A percentile compares a stretch with the other conserved stretches of the same genome.
These are phyloP conservation scores for Cordilura impudica DNA, from an alignment of 2,888 invertebrate genomes.

Conservation along the genomic window DNA sequence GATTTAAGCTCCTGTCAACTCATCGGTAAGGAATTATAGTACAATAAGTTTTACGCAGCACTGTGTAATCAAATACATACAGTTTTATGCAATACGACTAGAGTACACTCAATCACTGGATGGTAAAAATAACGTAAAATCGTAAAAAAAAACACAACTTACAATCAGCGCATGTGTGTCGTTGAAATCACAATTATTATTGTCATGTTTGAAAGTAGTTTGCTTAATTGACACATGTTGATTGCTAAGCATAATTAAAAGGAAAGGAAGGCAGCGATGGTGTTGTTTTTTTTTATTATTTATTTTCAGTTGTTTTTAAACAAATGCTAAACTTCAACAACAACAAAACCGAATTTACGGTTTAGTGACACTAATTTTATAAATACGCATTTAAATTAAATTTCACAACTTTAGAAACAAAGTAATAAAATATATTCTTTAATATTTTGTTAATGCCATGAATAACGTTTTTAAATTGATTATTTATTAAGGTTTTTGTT, in stretches of 20 bases:
- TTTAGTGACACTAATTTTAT: not conserved
- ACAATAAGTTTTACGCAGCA: too few relatives aligned
- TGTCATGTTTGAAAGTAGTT: slow-evolving; percentile 45
- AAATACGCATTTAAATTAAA: not conserved
- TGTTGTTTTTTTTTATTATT: slow-evolving; percentile 9
- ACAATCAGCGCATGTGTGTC: slow-evolving; percentile 27
- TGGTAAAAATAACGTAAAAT: too few relatives aligned
- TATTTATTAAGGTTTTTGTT: not conserved
- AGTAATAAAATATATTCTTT: not conserved
- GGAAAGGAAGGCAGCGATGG: slow-evolving; percentile 15
- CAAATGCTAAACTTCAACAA: not conserved
- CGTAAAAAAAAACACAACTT: slow-evolving; percentile 20
- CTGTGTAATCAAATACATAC: too few relatives aligned
- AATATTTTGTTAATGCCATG: not conserved
- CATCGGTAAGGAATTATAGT: too few relatives aligned
- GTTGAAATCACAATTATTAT: slow-evolving; percentile 24
- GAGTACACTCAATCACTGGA: too few relatives aligned
- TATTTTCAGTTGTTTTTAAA: not conserved
- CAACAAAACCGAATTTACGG: not conserved
- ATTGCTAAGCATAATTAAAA: slow-evolving; percentile 33
- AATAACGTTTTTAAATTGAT: not conserved
- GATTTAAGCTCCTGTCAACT: too few relatives aligned
- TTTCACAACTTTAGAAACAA: not conserved
- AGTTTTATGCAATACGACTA: too few relatives aligned
- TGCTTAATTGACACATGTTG: slow-evolving; percentile 43